A percentile compares a stretch with the other conserved stretches of the same genome.
Evolutionary conservation across 2,888 invertebrate species (phyloP).

Genomic region (Brachyptera putata): DNA sequence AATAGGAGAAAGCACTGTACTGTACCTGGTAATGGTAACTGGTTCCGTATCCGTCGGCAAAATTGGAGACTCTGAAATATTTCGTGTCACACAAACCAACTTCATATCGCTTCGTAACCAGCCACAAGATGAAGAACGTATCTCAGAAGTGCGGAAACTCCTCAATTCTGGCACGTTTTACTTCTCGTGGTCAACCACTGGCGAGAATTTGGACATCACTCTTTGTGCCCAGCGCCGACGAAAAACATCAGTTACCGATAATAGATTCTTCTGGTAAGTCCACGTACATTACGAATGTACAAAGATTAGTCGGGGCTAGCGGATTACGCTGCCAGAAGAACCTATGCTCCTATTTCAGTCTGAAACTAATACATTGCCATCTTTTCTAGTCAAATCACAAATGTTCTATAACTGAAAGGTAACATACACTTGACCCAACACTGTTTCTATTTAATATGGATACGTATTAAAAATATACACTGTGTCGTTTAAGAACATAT

Average conservation of each 20-base stretch:
- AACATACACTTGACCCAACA: neutral
- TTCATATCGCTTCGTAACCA: slow-evolving; percentile 83
- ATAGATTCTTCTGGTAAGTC: slow-evolving; percentile 90
- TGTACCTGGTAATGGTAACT: slow-evolving; percentile 89
- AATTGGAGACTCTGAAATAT: slow-evolving; percentile 90
- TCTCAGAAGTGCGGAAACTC: slow-evolving; percentile 71
- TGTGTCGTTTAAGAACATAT: neutral
- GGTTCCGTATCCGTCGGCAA: slow-evolving; percentile 97
- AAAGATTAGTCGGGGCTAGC: too few relatives aligned
- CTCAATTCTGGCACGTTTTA: slow-evolving; percentile 98
- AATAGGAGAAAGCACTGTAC: slow-evolving; percentile 69
- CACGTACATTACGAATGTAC: too few relatives aligned
- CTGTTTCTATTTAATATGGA: neutral
- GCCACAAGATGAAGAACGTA: slow-evolving; percentile 55
- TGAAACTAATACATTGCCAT: too few relatives aligned
- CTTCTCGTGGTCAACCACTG: slow-evolving; percentile 74
- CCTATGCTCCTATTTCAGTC: too few relatives aligned
- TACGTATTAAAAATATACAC: neutral
- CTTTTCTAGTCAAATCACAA: neutral
- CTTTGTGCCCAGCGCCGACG: slow-evolving; percentile 87
- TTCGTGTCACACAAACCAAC: slow-evolving; percentile 87
- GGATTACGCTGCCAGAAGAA: too few relatives aligned
- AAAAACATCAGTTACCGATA: slow-evolving; percentile 78
- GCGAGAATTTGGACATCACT: slow-evolving; percentile 79
- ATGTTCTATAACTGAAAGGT: neutral